These are phyloP conservation scores for Paraescarpia echinospica DNA, from an alignment of 1,140 invertebrate species.

Conservation along the genomic window DNA sequence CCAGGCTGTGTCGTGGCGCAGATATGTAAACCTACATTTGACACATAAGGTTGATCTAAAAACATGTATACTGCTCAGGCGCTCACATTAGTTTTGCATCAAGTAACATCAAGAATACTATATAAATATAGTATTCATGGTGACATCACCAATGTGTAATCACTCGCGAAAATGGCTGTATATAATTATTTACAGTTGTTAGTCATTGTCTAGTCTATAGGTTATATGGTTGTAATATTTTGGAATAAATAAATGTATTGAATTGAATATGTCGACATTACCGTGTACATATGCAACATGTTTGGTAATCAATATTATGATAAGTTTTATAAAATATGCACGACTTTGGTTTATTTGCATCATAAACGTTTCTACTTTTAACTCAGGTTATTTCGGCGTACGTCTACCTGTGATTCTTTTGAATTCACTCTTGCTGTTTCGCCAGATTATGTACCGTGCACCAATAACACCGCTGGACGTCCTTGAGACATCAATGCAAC, in stretches of 20 bases:
- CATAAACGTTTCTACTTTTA: neutral
- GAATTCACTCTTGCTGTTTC: neutral
- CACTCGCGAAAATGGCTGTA: too few species aligned
- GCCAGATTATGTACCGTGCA: neutral
- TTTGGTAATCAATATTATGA: neutral
- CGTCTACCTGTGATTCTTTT: neutral
- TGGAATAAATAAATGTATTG: too few species aligned
- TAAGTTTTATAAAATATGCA: neutral
- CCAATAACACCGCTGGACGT: neutral
- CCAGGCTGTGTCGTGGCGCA: neutral
- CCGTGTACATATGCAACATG: too few species aligned
- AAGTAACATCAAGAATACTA: too few species aligned
- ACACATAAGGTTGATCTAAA: neutral
- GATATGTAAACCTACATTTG: neutral
- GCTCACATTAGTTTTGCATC: neutral
- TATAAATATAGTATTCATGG: too few species aligned
- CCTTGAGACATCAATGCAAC: neutral
- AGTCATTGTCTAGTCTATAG: too few species aligned
- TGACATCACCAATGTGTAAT: too few species aligned
- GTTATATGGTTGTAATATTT: too few species aligned
- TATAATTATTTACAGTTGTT: too few species aligned
- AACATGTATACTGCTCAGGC: neutral
- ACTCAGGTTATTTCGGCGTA: neutral
- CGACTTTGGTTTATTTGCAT: neutral
- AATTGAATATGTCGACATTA: too few species aligned